These are phyloP conservation scores for Saguinus imperator DNA, from an alignment of 2,113 vertebrate genomes.

Conservation along the genomic window DNA sequence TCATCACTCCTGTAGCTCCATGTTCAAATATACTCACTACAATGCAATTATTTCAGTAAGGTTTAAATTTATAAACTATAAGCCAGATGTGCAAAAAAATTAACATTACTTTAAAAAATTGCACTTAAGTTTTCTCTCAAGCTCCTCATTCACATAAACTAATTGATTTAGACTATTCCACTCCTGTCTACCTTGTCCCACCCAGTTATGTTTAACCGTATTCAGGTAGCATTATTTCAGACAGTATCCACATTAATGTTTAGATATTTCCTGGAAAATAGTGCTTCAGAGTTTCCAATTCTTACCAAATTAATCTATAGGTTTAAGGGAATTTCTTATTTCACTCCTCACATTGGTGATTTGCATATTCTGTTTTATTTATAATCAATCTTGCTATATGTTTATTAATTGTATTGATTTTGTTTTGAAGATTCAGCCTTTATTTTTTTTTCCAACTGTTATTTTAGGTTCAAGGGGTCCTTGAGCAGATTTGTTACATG, in stretches of 20 bases:
- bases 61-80: background rate
- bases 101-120: background rate
- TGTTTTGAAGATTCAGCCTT: background rate
- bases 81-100: background rate
- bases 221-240: background rate
- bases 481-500: too few species aligned
- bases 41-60: background rate
- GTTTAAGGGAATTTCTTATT: background rate
- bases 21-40: background rate
- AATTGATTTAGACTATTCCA: background rate
- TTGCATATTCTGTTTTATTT: background rate
- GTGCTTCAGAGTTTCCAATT: background rate
- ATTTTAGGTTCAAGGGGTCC: too few species aligned
- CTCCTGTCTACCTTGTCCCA: background rate
- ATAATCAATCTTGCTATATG: background rate
- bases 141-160: background rate
- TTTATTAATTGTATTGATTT: background rate
- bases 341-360: background rate
- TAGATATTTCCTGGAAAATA: background rate
- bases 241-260: background rate
- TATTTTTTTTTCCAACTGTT: too few species aligned
- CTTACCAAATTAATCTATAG: too few species aligned
- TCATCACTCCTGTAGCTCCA: background rate
- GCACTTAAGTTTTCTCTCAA: background rate
- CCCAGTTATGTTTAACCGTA: background rate